Percentiles rank a stretch among this genome's conserved stretches.
Evolutionary conservation across 2,797 vertebrate genomes (phyloP).

Genomic region (Oryzias dopingdopingensis): DNA sequence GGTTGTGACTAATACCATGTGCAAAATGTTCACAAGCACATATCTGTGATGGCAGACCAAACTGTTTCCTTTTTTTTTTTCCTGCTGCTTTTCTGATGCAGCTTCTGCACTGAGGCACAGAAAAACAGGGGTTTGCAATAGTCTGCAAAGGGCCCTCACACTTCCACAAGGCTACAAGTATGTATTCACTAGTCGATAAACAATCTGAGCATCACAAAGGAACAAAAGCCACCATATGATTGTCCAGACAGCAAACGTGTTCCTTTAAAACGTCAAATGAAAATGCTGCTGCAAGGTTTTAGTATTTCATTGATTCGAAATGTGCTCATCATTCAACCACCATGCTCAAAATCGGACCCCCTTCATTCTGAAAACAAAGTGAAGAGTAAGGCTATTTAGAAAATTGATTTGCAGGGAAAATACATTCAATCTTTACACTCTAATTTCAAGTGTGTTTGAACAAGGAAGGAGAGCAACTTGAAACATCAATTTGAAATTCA

Average conservation of each 20-base stretch:
- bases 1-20: not conserved
- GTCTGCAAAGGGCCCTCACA: constrained; percentile 51
- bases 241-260: constrained; percentile 60
- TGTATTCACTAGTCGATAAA: constrained; percentile 68
- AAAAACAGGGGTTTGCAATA: constrained; percentile 39
- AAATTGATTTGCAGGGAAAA: constrained; percentile 39
- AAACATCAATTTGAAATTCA: constrained; percentile 10
- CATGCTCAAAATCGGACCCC: constrained; percentile 47
- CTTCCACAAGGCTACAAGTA: constrained; percentile 42
- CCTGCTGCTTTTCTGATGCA: constrained; percentile 36
- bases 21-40: not conserved
- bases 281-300: constrained; percentile 58
- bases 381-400: constrained; percentile 32
- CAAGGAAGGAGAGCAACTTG: constrained; percentile 7
- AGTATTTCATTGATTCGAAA: constrained; percentile 68
- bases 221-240: constrained; percentile 64
- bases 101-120: constrained; percentile 38
- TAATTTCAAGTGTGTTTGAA: constrained; percentile 12
- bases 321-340: constrained; percentile 68
- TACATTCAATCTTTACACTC: constrained; percentile 26
- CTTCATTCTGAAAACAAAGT: constrained; percentile 45
- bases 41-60: constrained; percentile 24
- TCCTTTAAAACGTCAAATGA: constrained; percentile 73
- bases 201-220: constrained; percentile 73
- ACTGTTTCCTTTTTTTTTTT: constrained; percentile 26